Base-by-base conservation (phyloP, 2,888 invertebrate genomes). In the Drosophila imparisetae region DNA sequence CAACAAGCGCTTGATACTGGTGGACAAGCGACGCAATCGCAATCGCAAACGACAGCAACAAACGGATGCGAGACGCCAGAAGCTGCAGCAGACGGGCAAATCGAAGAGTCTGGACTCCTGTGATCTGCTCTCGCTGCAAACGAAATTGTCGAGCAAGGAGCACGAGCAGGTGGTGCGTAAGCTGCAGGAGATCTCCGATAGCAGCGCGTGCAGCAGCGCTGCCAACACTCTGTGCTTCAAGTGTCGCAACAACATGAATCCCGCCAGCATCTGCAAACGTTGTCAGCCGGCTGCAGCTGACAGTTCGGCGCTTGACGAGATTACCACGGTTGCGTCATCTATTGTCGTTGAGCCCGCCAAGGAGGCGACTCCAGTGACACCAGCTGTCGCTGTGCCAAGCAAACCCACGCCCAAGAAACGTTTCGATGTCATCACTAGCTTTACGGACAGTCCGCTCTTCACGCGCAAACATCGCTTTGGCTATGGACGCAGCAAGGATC, bases 51-150 rank as follows among this genome's bases (percentile, higher is more conserved):
- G 91, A 0, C 88, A 91, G 55, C 90, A 90, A 65, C 90, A 91
- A 66, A 88, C 92, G 81, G 92, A 92, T 61, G 83, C 91, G 2
- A 89, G 91, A 0, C 91, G 92, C 30, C 92, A 92, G 13, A 92
- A 92, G 74, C 81, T 93, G 18, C 90, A 92, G 52, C 91, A 93
- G 68, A 91, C 92, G 15, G 93, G 93, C 0, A 93, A 93, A 92
- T 97, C 97, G 0, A 96, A 96, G 83, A 97, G 97, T 87, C 93
- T 98, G 48, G 98, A 98, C 91, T 97, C 97, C 0, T 96, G 97
- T 86, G 97, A 97, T 91, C 94, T 97, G 83, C 94, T 96, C 54
- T 90, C 94, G 11, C 77, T 90, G 45, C 87, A 91, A 67, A 81
- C 89, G 8, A 85, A 90, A 24, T 75, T 83, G 30, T 78, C 81